A percentile compares a stretch with the other conserved stretches of the same genome.
Evolutionary conservation across 2,888 invertebrate genomes (phyloP).

Genomic region (Cephus spinipes): DNA sequence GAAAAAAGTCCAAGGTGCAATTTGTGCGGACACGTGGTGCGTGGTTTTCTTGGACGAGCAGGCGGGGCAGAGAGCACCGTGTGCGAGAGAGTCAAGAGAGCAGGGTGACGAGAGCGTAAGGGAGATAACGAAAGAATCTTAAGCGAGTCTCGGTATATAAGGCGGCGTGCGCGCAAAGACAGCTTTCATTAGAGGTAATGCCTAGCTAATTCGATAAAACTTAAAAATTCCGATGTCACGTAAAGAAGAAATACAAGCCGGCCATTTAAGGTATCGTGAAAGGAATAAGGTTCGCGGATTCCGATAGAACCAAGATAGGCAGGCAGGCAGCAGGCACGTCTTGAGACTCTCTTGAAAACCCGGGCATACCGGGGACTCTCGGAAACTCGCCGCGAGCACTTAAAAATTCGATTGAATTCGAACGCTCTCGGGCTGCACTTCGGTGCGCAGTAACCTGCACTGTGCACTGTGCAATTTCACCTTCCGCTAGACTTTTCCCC

Average conservation of each 20-base stretch:
- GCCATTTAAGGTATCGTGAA: conserved; percentile 7
- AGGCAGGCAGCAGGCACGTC: background rate
- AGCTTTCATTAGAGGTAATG: conserved; percentile 61
- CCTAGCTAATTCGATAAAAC: conserved; percentile 63
- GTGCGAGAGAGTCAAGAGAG: conserved; percentile 9
- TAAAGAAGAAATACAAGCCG: conserved; percentile 46
- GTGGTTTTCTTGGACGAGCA: conserved; percentile 19
- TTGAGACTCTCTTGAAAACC: background rate
- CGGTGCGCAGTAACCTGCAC: too few species aligned
- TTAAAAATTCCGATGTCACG: conserved; percentile 62
- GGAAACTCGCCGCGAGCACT: too few species aligned
- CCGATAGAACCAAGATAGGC: conserved; percentile 16
- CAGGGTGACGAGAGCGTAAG: conserved; percentile 15
- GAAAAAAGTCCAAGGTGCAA: too few species aligned
- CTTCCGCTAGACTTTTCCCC: too few species aligned
- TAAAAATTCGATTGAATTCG: too few species aligned
- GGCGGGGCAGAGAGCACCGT: background rate
- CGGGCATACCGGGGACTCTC: background rate
- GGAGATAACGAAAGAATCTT: background rate
- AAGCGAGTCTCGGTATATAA: background rate
- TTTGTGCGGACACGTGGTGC: conserved; percentile 42
- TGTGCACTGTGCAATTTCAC: too few species aligned
- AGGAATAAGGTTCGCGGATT: conserved; percentile 23
- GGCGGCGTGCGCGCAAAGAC: conserved; percentile 39
- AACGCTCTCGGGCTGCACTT: too few species aligned